Evolutionary conservation across 2,797 vertebrate species (phyloP), one percentile per base, ranked within the genome.

Genomic region (Bovichtus variegatus): DNA sequence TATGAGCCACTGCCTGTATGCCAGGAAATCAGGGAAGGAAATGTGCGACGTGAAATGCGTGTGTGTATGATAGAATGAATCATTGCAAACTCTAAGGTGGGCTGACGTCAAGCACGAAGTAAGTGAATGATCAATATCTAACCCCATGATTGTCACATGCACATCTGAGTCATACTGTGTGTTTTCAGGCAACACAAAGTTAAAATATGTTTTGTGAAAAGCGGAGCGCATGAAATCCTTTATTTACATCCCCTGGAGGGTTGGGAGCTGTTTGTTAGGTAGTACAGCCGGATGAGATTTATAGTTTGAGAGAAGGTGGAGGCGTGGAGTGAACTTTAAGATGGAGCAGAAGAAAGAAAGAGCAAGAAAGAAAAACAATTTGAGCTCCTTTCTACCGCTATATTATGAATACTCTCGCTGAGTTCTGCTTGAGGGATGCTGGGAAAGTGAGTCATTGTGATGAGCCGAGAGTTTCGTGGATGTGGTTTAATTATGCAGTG

Each of bases 401-500:
- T n/a, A 60, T 74, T 72, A 87, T 75, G 65, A 85, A 84, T 71
- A 65, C 67, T 76, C 71, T 74, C 27, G 25, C 44, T 1, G 43
- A 74, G 57, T 31, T 74, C 44, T 69, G 67, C 85, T 86, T 44
- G 25, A 81, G 85, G 83, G 85, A 89, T 87, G 77, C 77, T 82
- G 86, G 83, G 89, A 89, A 91, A 92, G 84, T 88, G 86, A 92
- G 82, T 92, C 87, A 88, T 63, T 63, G 87, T 71, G 66, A 74
- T 15, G 83, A 81, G 87, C 58, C 23, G 77, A 62, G 76, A 86
- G 62, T 82, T 85, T 76, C 46, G 78, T 74, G 86, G 85, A 85
- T 74, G 74, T 70, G 72, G 71, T 93, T 90, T 94, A 93, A 93
- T 94, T 91, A 92, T 81, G 88, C 87, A 60, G 87, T 19, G 76